phyloP scores from a whole-genome alignment of 2,797 vertebrate species.

The Argyrosomus regius region DNA sequence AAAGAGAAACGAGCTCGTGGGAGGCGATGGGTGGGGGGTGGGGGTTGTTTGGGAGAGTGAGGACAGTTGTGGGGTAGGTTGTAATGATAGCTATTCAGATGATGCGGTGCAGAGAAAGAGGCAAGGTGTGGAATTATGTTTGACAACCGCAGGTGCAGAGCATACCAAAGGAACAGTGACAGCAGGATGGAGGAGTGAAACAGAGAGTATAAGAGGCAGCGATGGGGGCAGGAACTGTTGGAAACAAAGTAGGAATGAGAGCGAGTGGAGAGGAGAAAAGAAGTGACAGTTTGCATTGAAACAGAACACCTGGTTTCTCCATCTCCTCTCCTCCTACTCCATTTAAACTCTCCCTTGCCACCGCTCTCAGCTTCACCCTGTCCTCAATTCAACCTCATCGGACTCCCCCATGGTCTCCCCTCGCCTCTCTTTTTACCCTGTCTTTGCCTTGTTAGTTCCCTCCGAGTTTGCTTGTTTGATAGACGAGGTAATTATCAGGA shows the following conservation, averaged over 20 bases:
- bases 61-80: slow-evolving; percentile 17
- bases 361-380: neutral
- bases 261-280: neutral
- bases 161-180: slow-evolving; percentile 31
- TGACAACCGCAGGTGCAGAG: slow-evolving; percentile 64
- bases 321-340: slow-evolving; percentile 23
- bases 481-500: slow-evolving; percentile 73
- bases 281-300: slow-evolving; percentile 25
- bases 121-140: slow-evolving; percentile 56
- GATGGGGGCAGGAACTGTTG: slow-evolving; percentile 20
- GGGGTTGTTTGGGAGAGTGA: slow-evolving; percentile 2
- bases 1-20: neutral
- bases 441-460: slow-evolving; percentile 36
- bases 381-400: slow-evolving; percentile 2
- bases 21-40: neutral
- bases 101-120: slow-evolving; percentile 39
- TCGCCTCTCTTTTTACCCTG: slow-evolving; percentile 19
- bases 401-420: neutral
- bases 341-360: slow-evolving; percentile 26
- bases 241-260: slow-evolving; percentile 24
- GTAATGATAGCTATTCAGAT: slow-evolving; percentile 63
- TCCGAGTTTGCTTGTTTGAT: slow-evolving; percentile 64
- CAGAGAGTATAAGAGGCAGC: neutral
- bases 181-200: slow-evolving; percentile 29
- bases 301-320: slow-evolving; percentile 22